Conservation (phyloP, 2,113 vertebrate species). For the Amazona vittata region DNA sequence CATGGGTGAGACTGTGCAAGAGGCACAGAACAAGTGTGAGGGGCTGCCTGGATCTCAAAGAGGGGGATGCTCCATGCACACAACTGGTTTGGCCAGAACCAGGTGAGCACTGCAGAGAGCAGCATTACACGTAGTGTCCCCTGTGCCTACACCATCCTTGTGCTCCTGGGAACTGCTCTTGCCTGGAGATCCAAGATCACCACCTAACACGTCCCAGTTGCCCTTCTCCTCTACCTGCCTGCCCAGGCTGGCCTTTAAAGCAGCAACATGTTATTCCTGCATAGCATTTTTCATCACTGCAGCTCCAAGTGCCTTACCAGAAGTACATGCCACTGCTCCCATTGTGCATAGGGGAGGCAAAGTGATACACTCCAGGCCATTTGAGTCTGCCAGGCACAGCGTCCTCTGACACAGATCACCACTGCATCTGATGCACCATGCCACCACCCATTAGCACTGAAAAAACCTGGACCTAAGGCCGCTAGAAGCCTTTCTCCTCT, state of each 20-base stretch:
- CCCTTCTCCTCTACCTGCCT: not conserved
- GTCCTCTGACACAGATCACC: not conserved
- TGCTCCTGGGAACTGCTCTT: not conserved
- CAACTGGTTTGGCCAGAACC: not conserved
- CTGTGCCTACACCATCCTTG: not conserved
- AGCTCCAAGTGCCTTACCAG: not conserved
- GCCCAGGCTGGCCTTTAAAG: not conserved
- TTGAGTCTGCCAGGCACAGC: not conserved
- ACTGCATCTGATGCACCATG: not conserved
- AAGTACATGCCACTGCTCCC: not conserved
- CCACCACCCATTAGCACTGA: not conserved
- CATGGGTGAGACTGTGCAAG: rapidly evolving
- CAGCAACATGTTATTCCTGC: not conserved
- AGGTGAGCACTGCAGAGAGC: not conserved
- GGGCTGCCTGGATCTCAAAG: not conserved
- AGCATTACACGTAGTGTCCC: not conserved
- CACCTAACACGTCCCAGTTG: not conserved
- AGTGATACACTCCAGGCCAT: rapidly evolving
- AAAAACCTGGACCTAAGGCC: not conserved
- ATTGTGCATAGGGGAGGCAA: not conserved
- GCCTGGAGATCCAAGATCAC: not conserved
- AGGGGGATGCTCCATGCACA: not conserved
- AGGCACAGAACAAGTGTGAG: rapidly evolving
- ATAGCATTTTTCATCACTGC: not conserved
- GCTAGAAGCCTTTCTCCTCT: not conserved